Base-by-base conservation (phyloP, 2,888 invertebrate genomes). In the Euspilapteryx auroguttella region DNA sequence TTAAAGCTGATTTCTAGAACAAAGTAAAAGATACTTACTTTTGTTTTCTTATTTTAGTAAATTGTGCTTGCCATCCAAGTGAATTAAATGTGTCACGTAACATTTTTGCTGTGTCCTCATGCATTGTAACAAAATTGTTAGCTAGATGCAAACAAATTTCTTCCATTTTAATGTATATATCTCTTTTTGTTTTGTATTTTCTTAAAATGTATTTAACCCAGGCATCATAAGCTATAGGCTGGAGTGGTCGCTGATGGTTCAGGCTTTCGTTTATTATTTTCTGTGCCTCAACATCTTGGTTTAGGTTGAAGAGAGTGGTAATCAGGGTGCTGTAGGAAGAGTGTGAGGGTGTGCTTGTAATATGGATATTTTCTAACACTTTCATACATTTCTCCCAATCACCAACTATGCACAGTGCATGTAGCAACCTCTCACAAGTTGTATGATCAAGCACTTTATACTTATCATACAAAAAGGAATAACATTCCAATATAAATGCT, bases 351-450 rank as follows among this genome's bases (percentile, higher is more conserved):
- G 43, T 49, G 30, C 52, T 39, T 13, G 68, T 66, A 7, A 79
- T 24, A 45, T 79, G 68, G 27, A 83, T 76, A 46, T 82, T 80
- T 27, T 83, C 75, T 13, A 87, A 48, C 9, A 87, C 57, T 37
- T 79, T 68, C 0, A 81, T 29, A 22, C 80, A 77, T 32, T 82
- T 78, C 38, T 73, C 69, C 86, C 87, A 89, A 37, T 81, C 62
- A 30, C 73, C 51, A 6, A 86, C 85, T 12, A 78, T 44, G 37
- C 84, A 82, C 3, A 92, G 48, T 0, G 80, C 87, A 33, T 61
- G 56, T 31, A 89, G 66, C 4, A 85, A 53, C 44, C 61, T 58
- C 43, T 85, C 83, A 40, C 80, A 78, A 11, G 85, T 83, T 2
- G 44, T 46, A 10, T 56, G 55, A 55, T 88, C 87, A 27, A 88